Evolutionary conservation across 2,888 invertebrate genomes (phyloP).

Genomic region (Cerastis rubricosa): DNA sequence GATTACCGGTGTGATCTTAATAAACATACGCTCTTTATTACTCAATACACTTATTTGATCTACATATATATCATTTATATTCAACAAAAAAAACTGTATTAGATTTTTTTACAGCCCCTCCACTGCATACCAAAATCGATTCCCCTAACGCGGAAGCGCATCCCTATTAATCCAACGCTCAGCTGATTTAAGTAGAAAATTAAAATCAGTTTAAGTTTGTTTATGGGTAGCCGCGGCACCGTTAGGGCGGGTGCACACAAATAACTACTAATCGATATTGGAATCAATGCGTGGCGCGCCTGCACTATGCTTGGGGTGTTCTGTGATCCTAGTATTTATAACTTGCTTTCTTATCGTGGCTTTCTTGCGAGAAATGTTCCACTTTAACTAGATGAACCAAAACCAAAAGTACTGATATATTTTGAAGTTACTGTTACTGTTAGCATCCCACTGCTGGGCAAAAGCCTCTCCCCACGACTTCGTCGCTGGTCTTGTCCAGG

Average conservation of each 20-base stretch:
- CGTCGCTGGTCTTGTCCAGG: no score
- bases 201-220: conserved; percentile 85
- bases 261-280: conserved; percentile 84
- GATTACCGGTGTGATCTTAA: not conserved
- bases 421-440: no score
- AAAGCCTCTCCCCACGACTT: no score
- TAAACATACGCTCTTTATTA: not conserved
- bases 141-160: conserved; percentile 31
- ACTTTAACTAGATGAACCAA: not conserved
- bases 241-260: conserved; percentile 81
- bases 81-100: not conserved
- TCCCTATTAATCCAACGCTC: conserved; percentile 65
- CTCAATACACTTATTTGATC: no score
- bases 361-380: not conserved
- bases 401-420: no score
- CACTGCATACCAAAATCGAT: not conserved
- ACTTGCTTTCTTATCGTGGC: conserved; percentile 17
- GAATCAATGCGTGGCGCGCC: conserved; percentile 70
- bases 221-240: conserved; percentile 77
- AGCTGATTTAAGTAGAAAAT: conserved; percentile 75
- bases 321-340: conserved; percentile 37
- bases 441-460: no score
- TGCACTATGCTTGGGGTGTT: conserved; percentile 69
- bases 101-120: no score
- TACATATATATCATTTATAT: no score